Percentiles rank a stretch among this genome's conserved stretches.
phyloP scores from a whole-genome alignment of 2,888 invertebrate species.

The Tuta absoluta region DNA sequence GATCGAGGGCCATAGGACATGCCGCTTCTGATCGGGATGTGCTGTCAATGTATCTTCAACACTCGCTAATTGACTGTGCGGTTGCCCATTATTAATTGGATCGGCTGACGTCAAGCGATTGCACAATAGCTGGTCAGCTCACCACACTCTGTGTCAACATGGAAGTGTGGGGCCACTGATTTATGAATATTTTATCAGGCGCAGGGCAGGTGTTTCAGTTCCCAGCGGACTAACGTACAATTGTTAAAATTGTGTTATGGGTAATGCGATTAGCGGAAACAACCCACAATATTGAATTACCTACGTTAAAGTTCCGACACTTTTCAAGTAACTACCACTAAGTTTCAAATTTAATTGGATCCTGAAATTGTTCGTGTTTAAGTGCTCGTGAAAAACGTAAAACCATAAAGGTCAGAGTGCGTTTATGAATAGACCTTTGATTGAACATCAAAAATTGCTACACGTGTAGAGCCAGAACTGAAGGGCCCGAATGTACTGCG shows the following conservation, averaged over 20 bases:
- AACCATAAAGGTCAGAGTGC: conserved; percentile 3
- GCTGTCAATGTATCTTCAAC: conserved; percentile 40
- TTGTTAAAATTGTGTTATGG: not conserved
- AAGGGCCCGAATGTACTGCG: not conserved
- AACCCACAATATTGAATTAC: conserved; percentile 1
- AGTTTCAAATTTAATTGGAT: not conserved
- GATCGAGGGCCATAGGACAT: conserved; percentile 61
- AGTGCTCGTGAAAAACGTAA: not conserved
- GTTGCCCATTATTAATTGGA: conserved; percentile 1
- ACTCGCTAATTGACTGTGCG: conserved; percentile 4
- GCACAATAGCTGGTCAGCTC: not conserved
- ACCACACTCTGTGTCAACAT: not conserved
- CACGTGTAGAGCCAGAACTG: not conserved
- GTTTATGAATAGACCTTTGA: conserved; percentile 10
- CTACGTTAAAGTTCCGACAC: not conserved
- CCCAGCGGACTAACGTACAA: not conserved
- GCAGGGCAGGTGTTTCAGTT: not conserved
- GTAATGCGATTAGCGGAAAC: not conserved
- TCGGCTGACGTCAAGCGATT: not conserved
- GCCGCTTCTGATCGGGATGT: conserved; percentile 27
- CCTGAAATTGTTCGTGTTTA: not conserved
- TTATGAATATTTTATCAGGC: conserved; percentile 18
- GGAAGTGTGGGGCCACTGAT: not conserved
- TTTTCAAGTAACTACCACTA: not conserved
- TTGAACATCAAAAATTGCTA: not conserved